phyloP scores from a whole-genome alignment of 2,797 vertebrate species.

The Enteromius treurensis region DNA sequence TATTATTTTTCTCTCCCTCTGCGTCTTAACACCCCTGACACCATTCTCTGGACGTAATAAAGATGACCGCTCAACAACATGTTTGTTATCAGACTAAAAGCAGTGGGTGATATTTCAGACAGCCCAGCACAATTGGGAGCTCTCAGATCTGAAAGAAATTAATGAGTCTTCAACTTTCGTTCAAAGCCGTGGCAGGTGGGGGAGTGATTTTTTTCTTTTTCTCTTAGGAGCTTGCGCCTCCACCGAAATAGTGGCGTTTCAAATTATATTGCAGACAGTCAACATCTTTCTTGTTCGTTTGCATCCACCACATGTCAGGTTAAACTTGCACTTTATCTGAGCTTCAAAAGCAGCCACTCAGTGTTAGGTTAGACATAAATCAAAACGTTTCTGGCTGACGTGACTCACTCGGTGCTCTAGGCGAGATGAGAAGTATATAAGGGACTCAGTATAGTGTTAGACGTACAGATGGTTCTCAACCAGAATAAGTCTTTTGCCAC shows the following conservation, averaged over 20 bases:
- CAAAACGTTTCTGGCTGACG: constrained; percentile 9
- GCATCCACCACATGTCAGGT: constrained; percentile 13
- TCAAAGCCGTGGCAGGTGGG: constrained; percentile 16
- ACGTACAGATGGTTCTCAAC: neutral
- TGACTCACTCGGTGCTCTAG: constrained; percentile 7
- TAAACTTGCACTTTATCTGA: constrained; percentile 22
- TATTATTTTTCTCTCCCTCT: neutral
- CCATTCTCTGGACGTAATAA: constrained; percentile 17
- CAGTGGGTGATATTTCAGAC: constrained; percentile 29
- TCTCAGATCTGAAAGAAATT: constrained; percentile 38
- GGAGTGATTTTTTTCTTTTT: neutral
- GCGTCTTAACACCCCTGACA: neutral
- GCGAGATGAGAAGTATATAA: neutral
- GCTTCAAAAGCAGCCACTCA: constrained; percentile 34
- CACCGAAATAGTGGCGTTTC: constrained; percentile 19
- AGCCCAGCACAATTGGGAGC: constrained; percentile 33
- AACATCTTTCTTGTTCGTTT: constrained; percentile 31
- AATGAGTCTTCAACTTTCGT: constrained; percentile 21
- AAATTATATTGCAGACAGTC: constrained; percentile 14
- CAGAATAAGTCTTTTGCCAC: neutral
- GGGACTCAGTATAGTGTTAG: neutral
- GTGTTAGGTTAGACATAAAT: constrained; percentile 10
- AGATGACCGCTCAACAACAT: constrained; percentile 10
- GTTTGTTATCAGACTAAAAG: constrained; percentile 39
- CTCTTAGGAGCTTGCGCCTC: neutral